A percentile compares a stretch with the other conserved stretches of the same genome.
Conservation (phyloP, 2,797 vertebrate genomes). For the Acanthurus tractus region DNA sequence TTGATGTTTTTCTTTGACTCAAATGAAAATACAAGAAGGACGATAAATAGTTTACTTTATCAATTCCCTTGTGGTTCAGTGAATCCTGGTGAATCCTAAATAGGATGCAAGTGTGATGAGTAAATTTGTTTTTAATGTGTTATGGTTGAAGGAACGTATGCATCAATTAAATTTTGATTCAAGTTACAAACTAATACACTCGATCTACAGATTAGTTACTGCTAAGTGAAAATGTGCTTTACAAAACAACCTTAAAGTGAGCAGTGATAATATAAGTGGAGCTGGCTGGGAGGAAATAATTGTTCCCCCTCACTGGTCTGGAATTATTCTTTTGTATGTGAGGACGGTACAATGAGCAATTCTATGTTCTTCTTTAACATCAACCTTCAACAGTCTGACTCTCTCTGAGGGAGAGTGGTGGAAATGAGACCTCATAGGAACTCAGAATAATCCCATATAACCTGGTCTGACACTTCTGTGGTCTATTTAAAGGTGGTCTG, state of each 20-base stretch:
- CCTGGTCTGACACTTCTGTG: slow-evolving; percentile 51
- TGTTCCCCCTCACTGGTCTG: slow-evolving; percentile 8
- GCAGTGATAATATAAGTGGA: neutral
- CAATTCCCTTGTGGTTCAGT: neutral
- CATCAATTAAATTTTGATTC: neutral
- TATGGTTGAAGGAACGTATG: neutral
- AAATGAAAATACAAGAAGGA: neutral
- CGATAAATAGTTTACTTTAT: neutral
- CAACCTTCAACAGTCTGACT: slow-evolving; percentile 22
- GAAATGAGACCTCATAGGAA: slow-evolving; percentile 40
- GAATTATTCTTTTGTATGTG: neutral
- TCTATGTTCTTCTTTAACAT: slow-evolving; percentile 1
- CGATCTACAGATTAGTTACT: neutral
- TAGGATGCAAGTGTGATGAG: neutral
- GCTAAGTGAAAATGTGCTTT: neutral
- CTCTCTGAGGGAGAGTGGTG: slow-evolving; percentile 23
- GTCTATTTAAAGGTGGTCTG: slow-evolving; percentile 63
- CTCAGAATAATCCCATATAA: slow-evolving; percentile 51
- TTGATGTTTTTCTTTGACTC: slow-evolving; percentile 17
- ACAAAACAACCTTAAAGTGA: neutral
- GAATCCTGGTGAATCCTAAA: neutral
- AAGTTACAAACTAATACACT: neutral
- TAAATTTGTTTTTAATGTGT: neutral
- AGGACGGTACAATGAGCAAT: neutral
- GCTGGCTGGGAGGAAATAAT: slow-evolving; percentile 4